Evolutionary conservation across 2,113 vertebrate species (phyloP).

Genomic region (Dinomys branickii): DNA sequence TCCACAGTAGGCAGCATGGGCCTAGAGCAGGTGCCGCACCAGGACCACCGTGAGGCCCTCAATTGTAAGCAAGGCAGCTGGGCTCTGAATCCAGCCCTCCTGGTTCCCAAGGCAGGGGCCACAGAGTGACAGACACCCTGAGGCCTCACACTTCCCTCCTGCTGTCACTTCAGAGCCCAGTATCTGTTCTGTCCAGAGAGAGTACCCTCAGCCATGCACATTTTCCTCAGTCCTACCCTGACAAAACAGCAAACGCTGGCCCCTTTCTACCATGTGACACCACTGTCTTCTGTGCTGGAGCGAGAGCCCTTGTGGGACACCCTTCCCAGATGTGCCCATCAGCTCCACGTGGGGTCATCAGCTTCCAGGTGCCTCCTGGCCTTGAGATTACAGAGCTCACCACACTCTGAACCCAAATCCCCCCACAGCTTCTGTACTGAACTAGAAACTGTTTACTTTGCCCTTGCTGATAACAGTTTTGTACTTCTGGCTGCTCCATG

Average conservation of each 20-base stretch:
- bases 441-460: neutral
- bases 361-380: neutral
- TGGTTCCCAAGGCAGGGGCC: neutral
- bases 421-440: too few species aligned
- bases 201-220: neutral
- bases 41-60: neutral
- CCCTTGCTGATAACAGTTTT: neutral
- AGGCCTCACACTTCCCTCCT: neutral
- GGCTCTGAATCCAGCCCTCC: neutral
- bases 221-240: neutral
- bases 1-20: neutral
- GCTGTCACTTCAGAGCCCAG: neutral
- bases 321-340: neutral
- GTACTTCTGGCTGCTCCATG: neutral
- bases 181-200: neutral
- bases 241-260: neutral
- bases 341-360: neutral
- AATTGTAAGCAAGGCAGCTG: neutral
- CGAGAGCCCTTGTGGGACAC: neutral
- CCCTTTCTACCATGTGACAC: neutral
- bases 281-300: neutral
- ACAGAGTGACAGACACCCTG: neutral
- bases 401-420: neutral
- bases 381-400: accelerated
- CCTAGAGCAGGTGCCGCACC: neutral